A percentile compares a stretch with the other conserved stretches of the same genome.
Evolutionary conservation across 2,113 vertebrate species (phyloP).

Genomic region (Cyanistes caeruleus): DNA sequence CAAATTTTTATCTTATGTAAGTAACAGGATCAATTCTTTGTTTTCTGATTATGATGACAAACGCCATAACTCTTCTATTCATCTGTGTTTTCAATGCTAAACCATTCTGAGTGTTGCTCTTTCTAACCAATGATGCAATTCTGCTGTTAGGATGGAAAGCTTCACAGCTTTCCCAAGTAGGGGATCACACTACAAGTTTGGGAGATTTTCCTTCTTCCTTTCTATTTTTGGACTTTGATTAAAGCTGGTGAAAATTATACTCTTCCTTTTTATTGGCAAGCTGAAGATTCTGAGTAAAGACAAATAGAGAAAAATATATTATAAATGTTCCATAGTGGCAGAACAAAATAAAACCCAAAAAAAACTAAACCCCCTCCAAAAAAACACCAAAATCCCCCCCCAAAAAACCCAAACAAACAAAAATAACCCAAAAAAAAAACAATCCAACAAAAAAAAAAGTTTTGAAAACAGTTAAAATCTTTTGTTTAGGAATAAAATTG

Average conservation of each 20-base stretch:
- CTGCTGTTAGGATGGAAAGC: neutral
- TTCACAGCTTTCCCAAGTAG: neutral
- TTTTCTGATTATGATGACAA: neutral
- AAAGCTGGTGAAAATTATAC: neutral
- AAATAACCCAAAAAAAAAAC: neutral
- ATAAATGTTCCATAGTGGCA: neutral
- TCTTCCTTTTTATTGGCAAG: neutral
- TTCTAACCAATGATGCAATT: neutral
- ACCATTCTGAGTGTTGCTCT: neutral
- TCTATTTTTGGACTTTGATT: neutral
- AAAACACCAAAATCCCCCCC: no score
- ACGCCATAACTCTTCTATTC: neutral
- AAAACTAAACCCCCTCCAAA: neutral
- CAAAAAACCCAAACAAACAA: no score
- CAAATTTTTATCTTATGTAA: neutral
- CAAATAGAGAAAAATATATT: neutral
- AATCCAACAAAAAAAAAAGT: neutral
- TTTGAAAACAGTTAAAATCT: neutral
- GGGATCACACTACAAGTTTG: fast-evolving
- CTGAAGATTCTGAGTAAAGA: neutral
- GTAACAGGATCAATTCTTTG: neutral
- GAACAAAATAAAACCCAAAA: neutral
- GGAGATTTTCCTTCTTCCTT: neutral
- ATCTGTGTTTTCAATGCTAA: neutral
- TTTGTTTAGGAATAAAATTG: neutral